Percentiles rank a stretch among this genome's conserved stretches.
These are phyloP conservation scores for Sebastes reedi DNA, from an alignment of 2,797 vertebrate species.

Conservation along the genomic window DNA sequence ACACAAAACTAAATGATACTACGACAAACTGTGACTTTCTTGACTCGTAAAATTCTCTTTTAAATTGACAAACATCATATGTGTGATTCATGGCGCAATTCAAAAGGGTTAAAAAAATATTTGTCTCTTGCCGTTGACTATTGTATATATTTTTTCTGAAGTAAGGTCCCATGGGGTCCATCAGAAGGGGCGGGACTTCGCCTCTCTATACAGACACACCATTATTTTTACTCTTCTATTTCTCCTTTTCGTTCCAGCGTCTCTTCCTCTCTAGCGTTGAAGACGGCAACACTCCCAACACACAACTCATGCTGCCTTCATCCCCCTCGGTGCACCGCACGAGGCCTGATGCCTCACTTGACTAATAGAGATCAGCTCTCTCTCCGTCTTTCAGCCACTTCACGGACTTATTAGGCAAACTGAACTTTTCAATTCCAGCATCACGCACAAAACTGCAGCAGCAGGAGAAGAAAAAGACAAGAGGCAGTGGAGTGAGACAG, in stretches of 20 bases:
- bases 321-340: background rate
- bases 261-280: background rate
- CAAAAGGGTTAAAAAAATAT: no score
- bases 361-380: background rate
- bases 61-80: no score
- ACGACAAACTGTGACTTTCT: no score
- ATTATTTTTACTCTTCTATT: background rate
- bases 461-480: background rate
- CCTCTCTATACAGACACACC: no score
- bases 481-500: background rate
- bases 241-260: background rate
- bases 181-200: no score
- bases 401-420: constrained; percentile 1
- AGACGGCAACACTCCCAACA: background rate
- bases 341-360: background rate
- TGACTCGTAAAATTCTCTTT: no score
- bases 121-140: no score
- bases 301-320: background rate
- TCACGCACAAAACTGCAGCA: background rate
- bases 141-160: no score
- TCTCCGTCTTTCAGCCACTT: background rate
- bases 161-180: no score
- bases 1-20: no score
- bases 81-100: no score
- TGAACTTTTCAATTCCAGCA: background rate